Evolutionary conservation across 64 coral and sea anemone genomes (phyloP), one percentile per base, ranked within the genome.

Genomic region (Platygyra sinensis): DNA sequence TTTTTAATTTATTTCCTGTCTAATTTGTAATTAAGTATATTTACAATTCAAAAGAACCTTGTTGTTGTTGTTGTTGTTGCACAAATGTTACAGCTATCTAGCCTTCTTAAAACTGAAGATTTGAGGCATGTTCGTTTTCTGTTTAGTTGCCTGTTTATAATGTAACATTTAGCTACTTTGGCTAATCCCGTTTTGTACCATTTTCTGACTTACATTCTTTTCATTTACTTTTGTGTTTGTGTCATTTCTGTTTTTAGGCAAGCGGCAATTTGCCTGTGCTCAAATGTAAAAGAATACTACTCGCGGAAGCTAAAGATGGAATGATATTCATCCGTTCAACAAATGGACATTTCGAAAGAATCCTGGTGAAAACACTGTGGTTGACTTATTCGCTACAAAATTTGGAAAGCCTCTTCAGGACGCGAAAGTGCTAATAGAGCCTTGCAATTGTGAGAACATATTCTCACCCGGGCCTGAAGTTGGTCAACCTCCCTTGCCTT

Each of bases 341-440:
- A 24, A 88, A 2, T 96, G 94, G 90, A 88, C 87, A 19, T 88
- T 96, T 64, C 81, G 87, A 51, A 89, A 80, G 62, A 82, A 93
- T 30, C 80, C 94, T 0, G 74, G 49, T 62, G 81, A 96, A 14
- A 18, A 1, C 28, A 76, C 72, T 12, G 18, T 19, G 17, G 67
- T 96, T 38, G 30, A 86, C 13, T 62, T 92, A 6, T 62, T 96
- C 79, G 94, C 88, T 20, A 96, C 94, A 18, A 79, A 42, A 6
- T 96, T 93, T 80, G 94, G 94, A 7, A 78, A 63, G 38, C 90
- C 80, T 39, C 36, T 86, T 52, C 94, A 61, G 2, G 16, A 49
- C 10, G 85, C 63, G 17, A 69, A 75, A 19, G 67, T 86, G 0
- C 32, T 55, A 51, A 24, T 96, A 54, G 55, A 75, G 1, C 10